Conservation (phyloP, 2,113 vertebrate species). For the Propithecus coquereli region DNA sequence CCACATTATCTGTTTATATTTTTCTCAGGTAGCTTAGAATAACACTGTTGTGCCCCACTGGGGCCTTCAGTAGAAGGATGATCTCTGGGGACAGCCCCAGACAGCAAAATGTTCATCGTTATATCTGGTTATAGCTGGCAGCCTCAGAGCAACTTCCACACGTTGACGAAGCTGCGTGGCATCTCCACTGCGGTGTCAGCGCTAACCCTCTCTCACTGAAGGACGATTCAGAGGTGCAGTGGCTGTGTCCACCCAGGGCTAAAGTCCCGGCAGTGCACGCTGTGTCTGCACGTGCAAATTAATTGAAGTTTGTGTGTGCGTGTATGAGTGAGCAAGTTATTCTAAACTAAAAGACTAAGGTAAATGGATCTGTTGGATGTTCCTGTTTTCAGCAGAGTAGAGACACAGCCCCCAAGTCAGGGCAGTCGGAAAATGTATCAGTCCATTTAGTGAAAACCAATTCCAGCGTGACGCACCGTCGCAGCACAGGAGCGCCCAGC, state of each 20-base stretch:
- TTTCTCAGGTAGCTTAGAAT: conserved; percentile 47
- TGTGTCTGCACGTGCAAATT: background rate
- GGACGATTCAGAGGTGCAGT: background rate
- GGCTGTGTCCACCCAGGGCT: background rate
- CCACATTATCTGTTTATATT: background rate
- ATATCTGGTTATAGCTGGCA: background rate
- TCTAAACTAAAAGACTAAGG: background rate
- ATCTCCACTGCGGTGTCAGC: too few species aligned
- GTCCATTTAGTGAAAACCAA: conserved; percentile 20
- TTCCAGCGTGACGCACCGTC: background rate
- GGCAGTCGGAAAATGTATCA: conserved; percentile 3
- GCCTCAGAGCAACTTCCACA: background rate
- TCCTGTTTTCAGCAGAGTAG: background rate
- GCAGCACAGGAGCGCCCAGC: background rate
- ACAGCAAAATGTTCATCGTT: background rate
- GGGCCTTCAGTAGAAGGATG: background rate
- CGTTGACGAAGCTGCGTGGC: background rate
- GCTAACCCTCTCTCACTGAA: background rate
- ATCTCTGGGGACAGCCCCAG: background rate
- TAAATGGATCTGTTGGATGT: background rate
- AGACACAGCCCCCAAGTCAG: background rate
- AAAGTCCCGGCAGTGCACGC: too few species aligned
- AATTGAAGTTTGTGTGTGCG: background rate
- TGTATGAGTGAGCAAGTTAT: accelerated
- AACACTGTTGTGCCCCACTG: background rate